phyloP scores from a whole-genome alignment of 2,888 invertebrate genomes.

The Cylloceria caligata region DNA sequence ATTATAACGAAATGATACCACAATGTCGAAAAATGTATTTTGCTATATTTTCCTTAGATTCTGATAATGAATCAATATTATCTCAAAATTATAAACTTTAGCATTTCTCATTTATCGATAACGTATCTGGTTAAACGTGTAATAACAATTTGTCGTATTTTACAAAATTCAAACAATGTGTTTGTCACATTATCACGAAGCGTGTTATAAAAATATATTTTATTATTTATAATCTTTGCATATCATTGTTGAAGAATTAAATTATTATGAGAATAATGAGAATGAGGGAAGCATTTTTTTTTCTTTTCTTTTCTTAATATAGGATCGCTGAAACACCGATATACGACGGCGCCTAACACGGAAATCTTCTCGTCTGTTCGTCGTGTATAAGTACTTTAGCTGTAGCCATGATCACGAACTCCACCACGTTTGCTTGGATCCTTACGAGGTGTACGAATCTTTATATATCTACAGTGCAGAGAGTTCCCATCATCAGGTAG shows the following conservation, averaged over 20 bases:
- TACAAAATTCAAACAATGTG: too few relatives aligned
- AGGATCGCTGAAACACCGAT: constrained; percentile 12
- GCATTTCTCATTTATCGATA: too few relatives aligned
- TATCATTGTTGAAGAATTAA: background rate
- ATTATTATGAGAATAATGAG: constrained; percentile 23
- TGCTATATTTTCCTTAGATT: background rate
- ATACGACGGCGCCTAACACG: constrained; percentile 60
- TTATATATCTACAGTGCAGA: constrained; percentile 30
- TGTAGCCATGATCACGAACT: constrained; percentile 59
- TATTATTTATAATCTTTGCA: too few relatives aligned
- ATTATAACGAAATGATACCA: constrained; percentile 50
- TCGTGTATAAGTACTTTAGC: constrained; percentile 31
- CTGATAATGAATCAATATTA: background rate
- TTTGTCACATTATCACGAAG: too few relatives aligned
- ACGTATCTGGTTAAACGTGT: too few relatives aligned
- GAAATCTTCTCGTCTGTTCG: constrained; percentile 61
- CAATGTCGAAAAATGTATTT: constrained; percentile 40
- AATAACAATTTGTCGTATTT: too few relatives aligned
- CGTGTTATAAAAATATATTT: too few relatives aligned
- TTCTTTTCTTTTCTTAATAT: too few relatives aligned
- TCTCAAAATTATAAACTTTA: background rate
- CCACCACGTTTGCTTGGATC: constrained; percentile 52
- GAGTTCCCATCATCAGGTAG: constrained; percentile 50
- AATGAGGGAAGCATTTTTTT: constrained; percentile 8
- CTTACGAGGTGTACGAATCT: constrained; percentile 32